Percentiles rank a stretch among this genome's conserved stretches.
Conservation (phyloP, 2,113 vertebrate genomes). For the Hemicordylus capensis region DNA sequence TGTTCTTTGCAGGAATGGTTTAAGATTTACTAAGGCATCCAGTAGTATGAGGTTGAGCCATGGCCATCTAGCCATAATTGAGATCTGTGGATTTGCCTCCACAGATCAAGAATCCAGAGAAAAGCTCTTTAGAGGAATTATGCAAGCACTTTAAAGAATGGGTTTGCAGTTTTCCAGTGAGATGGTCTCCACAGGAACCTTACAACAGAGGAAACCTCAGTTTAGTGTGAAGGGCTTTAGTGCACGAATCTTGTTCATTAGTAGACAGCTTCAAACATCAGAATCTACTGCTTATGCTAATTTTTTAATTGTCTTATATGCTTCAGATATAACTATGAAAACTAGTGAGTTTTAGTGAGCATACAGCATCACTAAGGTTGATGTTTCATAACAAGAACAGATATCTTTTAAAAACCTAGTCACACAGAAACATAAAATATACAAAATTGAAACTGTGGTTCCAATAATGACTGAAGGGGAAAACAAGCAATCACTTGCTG, state of each 20-base stretch:
- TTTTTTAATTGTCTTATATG: neutral
- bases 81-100: slow-evolving; percentile 28
- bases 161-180: slow-evolving; percentile 34
- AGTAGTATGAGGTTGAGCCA: slow-evolving; percentile 2
- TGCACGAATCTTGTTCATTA: neutral
- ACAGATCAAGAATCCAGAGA: slow-evolving; percentile 24
- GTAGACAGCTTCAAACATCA: neutral
- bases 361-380: neutral
- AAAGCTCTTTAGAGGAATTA: slow-evolving; percentile 40
- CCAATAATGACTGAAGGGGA: neutral
- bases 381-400: neutral
- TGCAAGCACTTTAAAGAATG: slow-evolving; percentile 52
- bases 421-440: neutral
- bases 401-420: neutral
- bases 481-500: neutral
- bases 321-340: neutral
- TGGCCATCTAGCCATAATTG: slow-evolving; percentile 11
- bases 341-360: neutral
- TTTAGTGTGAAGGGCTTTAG: slow-evolving; percentile 7
- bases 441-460: neutral
- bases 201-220: slow-evolving; percentile 32
- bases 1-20: neutral
- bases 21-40: neutral
- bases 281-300: neutral
- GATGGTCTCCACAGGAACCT: slow-evolving; percentile 27